Evolutionary conservation across 1,140 invertebrate species (phyloP), one percentile per base, ranked within the genome.

Genomic region (Berghia stephanieae): DNA sequence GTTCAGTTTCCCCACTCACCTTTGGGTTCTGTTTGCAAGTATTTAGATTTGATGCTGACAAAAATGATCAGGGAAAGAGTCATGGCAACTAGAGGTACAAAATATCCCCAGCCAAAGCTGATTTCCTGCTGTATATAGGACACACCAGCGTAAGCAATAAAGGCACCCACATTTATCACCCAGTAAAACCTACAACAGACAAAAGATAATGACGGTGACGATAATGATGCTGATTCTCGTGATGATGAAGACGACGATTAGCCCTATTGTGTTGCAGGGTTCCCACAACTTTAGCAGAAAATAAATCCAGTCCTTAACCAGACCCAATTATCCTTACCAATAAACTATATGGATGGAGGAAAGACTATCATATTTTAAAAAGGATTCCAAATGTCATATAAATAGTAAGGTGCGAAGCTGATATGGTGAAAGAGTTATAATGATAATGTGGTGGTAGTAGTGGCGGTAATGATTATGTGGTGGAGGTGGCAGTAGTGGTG

Each of bases 151-250:
- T 91, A 89, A n/a, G 91, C 89, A 67, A 91, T 81, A 24, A 91
- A 75, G 5, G 89, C 88, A 6, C 91, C 91, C 66, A 90, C 87
- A 81, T 92, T 91, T 66, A 91, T 88, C 76, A 90, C 91, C 91
- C 90, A 91, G 80, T 92, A 92, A 79, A 91, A 91, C 89, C 90
- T 80, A 44, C 18, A 67, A 57, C 3, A 38, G 63, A 16, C 6
- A 27, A 60, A 27, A 60, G 24, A n/a, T n/a, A n/a, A n/a, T n/a
- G n/a, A n/a, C n/a, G n/a, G n/a, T n/a, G n/a, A n/a, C n/a, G n/a
- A n/a, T n/a, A n/a, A n/a, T n/a, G n/a, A n/a, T n/a, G n/a, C n/a
- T n/a, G n/a, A n/a, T 40, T 40, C 68, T 42, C 6, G 68, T 16
- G 16, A 10, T 3, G 21, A 44, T 44, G 42, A 70, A 70, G 13